Base-by-base conservation (phyloP, 2,797 vertebrate species). In the Novumbra hubbsi region DNA sequence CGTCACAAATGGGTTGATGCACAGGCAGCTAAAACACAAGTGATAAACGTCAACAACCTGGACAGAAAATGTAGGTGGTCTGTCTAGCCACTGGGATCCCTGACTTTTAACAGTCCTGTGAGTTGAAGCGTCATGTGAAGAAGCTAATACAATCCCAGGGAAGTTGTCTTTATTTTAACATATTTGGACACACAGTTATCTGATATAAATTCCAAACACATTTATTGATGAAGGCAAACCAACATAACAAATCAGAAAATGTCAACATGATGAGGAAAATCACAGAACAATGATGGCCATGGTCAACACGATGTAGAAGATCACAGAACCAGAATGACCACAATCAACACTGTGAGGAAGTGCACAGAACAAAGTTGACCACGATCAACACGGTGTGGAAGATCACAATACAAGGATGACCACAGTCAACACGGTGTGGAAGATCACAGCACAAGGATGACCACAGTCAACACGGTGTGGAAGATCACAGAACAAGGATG, bases 351-450 rank as follows among this genome's bases (percentile, higher is more conserved):
- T n/a, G n/a, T n/a, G n/a, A n/a, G 83, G 82, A 12, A 17, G 49
- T 86, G n/a, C 73, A 69, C 85, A 68, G n/a, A 74, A 50, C 77
- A 86, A 80, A 88, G 73, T 79, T 60, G 91, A 91, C 80, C 84
- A 92, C 84, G 83, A 81, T 50, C n/a, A 91, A 79, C 84, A 92
- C 84, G 83, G 82, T n/a, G n/a, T n/a, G n/a, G n/a, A n/a, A 12
- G n/a, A 49, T 86, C 73, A 69, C 85, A 68, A 74, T n/a, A 50
- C 77, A 86, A 80, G 88, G 73, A 91, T 60, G 91, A 91, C 80
- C 84, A 92, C 84, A 83, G 82, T 50, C n/a, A 91, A 79, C 84
- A 92, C 84, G 83, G 82, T n/a, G n/a, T n/a, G n/a, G n/a, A n/a
- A 12, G n/a, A 49, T 86, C 73, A 69, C 85, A 68, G n/a, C n/a